Percentiles rank a stretch among this genome's conserved stretches.
Conservation (phyloP, 2,797 vertebrate genomes). For the Vespertilio murinus region DNA sequence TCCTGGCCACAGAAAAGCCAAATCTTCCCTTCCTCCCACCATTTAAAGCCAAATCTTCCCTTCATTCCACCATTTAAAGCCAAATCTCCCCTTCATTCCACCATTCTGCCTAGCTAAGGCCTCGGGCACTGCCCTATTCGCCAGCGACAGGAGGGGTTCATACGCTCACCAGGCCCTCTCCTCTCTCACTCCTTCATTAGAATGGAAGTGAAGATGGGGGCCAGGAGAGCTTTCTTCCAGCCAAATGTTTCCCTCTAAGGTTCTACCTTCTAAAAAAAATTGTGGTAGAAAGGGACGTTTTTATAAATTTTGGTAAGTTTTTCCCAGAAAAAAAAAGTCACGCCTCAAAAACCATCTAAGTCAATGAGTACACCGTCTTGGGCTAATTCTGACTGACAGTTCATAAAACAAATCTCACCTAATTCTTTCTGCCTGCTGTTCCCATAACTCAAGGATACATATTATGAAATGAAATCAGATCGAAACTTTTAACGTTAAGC, state of each 20-base stretch:
- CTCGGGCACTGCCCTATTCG: background rate
- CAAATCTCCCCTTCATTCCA: background rate
- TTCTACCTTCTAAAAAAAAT: background rate
- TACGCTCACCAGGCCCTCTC: background rate
- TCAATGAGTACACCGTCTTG: background rate
- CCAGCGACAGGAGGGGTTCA: background rate
- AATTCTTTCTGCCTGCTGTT: conserved; percentile 4
- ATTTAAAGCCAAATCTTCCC: background rate
- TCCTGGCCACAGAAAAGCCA: conserved; percentile 53
- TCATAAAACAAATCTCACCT: conserved; percentile 12
- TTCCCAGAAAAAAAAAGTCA: conserved; percentile 10
- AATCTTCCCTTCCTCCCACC: background rate
- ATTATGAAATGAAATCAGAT: background rate
- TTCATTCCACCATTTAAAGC: background rate
- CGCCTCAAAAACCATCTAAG: background rate
- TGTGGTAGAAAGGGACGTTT: too few relatives aligned
- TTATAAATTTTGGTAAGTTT: background rate
- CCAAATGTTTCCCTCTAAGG: background rate
- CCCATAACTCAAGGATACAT: background rate
- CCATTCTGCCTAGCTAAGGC: background rate
- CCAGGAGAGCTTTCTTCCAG: background rate
- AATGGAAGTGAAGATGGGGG: background rate
- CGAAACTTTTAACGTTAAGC: conserved; percentile 27
- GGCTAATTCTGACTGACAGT: background rate
- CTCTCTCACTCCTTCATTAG: background rate